A percentile compares a stretch with the other conserved stretches of the same genome.
Evolutionary conservation across 2,113 vertebrate genomes (phyloP).

Genomic region (Argyrosomus japonicus): DNA sequence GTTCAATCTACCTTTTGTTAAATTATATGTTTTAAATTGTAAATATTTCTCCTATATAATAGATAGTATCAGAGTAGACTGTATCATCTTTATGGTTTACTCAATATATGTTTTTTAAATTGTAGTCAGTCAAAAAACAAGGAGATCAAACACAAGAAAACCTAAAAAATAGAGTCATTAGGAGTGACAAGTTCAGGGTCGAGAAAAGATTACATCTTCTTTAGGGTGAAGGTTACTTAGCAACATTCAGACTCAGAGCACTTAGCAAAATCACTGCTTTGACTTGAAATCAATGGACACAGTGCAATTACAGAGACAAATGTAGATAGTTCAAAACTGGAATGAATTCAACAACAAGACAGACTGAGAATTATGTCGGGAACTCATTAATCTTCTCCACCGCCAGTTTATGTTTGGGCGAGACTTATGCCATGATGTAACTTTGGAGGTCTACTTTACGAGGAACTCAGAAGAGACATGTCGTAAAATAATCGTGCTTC

Average conservation of each 20-base stretch:
- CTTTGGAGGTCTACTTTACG: background rate
- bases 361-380: slow-evolving; percentile 28
- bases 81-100: background rate
- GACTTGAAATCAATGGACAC: slow-evolving; percentile 48
- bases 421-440: background rate
- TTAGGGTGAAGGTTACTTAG: slow-evolving; percentile 14
- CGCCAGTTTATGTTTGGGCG: background rate
- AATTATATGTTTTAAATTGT: too few relatives aligned
- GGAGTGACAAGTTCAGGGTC: background rate
- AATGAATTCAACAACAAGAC: slow-evolving; percentile 13
- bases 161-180: background rate
- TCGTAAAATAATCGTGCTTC: background rate
- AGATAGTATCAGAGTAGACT: too few relatives aligned
- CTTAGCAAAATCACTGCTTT: slow-evolving; percentile 50
- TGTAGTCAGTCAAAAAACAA: background rate
- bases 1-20: too few relatives aligned
- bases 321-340: slow-evolving; percentile 21
- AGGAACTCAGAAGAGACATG: background rate
- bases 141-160: background rate
- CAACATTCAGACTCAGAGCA: slow-evolving; percentile 31
- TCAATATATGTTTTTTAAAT: background rate
- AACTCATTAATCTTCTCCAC: slow-evolving; percentile 1
- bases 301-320: slow-evolving; percentile 52
- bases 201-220: background rate
- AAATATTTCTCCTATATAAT: too few relatives aligned